These are phyloP conservation scores for Cyaniris semiargus DNA, from an alignment of 2,888 invertebrate species.

Conservation along the genomic window DNA sequence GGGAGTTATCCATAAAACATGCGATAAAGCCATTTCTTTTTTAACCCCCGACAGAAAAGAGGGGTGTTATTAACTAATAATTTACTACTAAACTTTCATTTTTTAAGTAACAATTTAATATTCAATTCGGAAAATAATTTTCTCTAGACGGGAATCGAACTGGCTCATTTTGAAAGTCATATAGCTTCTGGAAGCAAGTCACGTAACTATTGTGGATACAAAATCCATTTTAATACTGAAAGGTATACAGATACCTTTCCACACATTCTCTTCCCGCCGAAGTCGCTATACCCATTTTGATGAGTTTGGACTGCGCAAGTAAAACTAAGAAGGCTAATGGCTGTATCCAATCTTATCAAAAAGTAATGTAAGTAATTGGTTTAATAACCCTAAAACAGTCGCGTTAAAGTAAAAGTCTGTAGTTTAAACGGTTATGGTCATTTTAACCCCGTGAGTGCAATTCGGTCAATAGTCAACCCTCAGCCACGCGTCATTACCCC, in stretches of 20 bases:
- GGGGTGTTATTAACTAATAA: too few relatives aligned
- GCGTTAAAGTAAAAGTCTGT: not conserved
- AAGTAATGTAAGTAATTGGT: not conserved
- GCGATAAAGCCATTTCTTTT: not conserved
- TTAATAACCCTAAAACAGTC: not conserved
- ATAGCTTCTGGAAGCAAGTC: too few relatives aligned
- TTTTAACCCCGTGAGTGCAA: slow-evolving; percentile 4
- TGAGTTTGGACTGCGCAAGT: not conserved
- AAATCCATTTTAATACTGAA: too few relatives aligned
- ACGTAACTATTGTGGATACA: too few relatives aligned
- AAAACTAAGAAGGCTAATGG: not conserved
- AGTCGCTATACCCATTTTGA: not conserved
- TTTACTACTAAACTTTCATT: too few relatives aligned
- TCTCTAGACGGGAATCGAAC: not conserved
- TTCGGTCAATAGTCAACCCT: slow-evolving; percentile 36
- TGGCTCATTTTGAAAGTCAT: not conserved
- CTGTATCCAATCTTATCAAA: too few relatives aligned
- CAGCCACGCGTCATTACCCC: slow-evolving; percentile 50
- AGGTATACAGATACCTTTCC: too few relatives aligned
- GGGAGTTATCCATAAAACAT: not conserved
- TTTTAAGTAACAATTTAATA: too few relatives aligned
- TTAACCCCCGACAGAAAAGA: too few relatives aligned
- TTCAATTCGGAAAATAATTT: too few relatives aligned
- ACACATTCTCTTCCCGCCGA: too few relatives aligned
- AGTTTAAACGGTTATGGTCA: slow-evolving; percentile 1